These are phyloP conservation scores for Eupithecia subumbrata DNA, from an alignment of 2,888 invertebrate species.

Conservation along the genomic window DNA sequence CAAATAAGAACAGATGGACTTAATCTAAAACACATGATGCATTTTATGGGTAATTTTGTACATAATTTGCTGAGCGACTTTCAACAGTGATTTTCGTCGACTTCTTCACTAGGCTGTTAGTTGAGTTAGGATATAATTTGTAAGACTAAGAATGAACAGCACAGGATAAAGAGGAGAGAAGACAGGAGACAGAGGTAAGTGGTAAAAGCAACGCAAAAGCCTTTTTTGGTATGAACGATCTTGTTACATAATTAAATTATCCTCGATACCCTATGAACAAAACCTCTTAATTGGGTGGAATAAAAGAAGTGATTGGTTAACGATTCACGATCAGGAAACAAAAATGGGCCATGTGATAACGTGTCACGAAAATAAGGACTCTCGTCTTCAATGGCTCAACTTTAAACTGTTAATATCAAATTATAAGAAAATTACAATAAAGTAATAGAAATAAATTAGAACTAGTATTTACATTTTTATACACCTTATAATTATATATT, in stretches of 20 bases:
- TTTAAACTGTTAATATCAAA: no score
- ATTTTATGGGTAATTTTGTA: no score
- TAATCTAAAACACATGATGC: no score
- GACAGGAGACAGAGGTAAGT: background rate
- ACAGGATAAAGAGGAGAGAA: background rate
- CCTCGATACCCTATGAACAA: background rate
- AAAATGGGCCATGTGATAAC: background rate
- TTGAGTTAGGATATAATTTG: background rate
- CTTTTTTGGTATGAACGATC: background rate
- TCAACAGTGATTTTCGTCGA: no score
- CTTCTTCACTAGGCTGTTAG: no score
- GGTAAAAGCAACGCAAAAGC: background rate
- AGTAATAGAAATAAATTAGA: no score
- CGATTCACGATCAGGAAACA: background rate
- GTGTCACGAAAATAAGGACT: background rate
- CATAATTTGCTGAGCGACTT: no score
- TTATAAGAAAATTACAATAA: no score
- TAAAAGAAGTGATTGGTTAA: background rate
- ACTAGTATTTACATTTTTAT: no score
- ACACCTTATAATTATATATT: no score
- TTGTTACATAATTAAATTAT: background rate
- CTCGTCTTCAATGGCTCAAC: no score
- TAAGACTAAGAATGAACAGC: background rate
- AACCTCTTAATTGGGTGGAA: background rate
- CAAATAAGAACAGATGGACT: no score